Percentiles rank a stretch among this genome's conserved stretches.
Conservation (phyloP, 2,888 invertebrate genomes). For the Xylota sylvarum region DNA sequence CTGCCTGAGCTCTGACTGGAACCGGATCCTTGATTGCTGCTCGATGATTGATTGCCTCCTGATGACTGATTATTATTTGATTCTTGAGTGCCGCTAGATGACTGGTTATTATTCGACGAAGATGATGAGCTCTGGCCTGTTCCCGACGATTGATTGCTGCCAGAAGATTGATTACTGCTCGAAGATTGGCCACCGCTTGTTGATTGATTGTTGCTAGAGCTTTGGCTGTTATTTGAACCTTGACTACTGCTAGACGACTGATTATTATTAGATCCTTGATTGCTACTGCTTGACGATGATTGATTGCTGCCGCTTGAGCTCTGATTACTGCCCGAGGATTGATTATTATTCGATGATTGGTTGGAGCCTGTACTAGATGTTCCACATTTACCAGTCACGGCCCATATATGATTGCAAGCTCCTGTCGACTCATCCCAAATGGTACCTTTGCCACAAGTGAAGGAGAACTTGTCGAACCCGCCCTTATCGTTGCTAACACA, state of each 20-base stretch:
- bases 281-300: slow-evolving; percentile 36
- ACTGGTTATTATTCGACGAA: slow-evolving; percentile 14
- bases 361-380: slow-evolving; percentile 53
- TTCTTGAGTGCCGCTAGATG: slow-evolving; percentile 72
- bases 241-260: slow-evolving; percentile 61
- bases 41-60: slow-evolving; percentile 17
- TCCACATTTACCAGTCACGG: slow-evolving; percentile 67
- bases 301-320: slow-evolving; percentile 45
- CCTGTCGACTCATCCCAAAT: slow-evolving; percentile 85
- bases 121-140: too few species aligned
- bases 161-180: slow-evolving; percentile 30
- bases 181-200: slow-evolving; percentile 63
- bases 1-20: neutral
- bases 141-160: slow-evolving; percentile 7
- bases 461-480: slow-evolving; percentile 87
- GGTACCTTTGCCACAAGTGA: slow-evolving; percentile 87
- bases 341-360: slow-evolving; percentile 65
- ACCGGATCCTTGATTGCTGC: slow-evolving; percentile 14
- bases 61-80: slow-evolving; percentile 63
- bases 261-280: slow-evolving; percentile 42
- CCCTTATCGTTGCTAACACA: slow-evolving; percentile 87
- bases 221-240: slow-evolving; percentile 72
- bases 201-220: slow-evolving; percentile 54
- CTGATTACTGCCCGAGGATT: too few species aligned
- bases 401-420: slow-evolving; percentile 78